Evolutionary conservation across 2,113 vertebrate genomes (phyloP), one percentile per base, ranked within the genome.

Genomic region (Corydoras maculifer): DNA sequence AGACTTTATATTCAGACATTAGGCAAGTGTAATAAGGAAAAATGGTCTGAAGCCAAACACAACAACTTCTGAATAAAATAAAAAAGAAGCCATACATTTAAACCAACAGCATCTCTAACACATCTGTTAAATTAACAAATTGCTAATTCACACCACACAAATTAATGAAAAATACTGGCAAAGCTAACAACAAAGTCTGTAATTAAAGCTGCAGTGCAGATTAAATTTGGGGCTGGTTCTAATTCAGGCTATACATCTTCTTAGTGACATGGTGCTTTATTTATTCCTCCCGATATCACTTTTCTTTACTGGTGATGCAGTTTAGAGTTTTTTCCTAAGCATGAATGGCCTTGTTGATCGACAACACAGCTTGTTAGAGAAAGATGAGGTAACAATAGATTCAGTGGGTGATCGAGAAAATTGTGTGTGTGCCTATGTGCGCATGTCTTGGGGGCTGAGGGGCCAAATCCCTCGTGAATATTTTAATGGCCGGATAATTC

Each of bases 401-500:
- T 84, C 82, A 65, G 68, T 65, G 67, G 65, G 58, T 53, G 65
- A 73, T 61, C 48, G 62, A 32, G 49, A 25, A 57, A 49, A 53
- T 43, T 63, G 68, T 53, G 61, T 29, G 62, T 35, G 68, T 49
- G 62, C 50, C 62, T 58, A 63, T 62, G 66, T 18, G 63, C 25
- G 68, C 48, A 68, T 49, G 69, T 57, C 62, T 67, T 59, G 60
- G 65, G 58, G 68, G 63, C 51, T 15, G 50, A 31, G 55, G 57
- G 14, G n/a, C 75, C 60, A 43, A 70, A 68, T 43, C 65, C 72
- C 31, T 30, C 78, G 83, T 89, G 86, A 89, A 89, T 90, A 87
- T 89, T 86, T 69, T 91, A 90, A 90, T 90, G 84, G 84, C 77
- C 82, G 87, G 84, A 89, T 88, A 89, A 90, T 90, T 90, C 81